Conservation (phyloP, 2,113 vertebrate species). For the Xerus inauris region DNA sequence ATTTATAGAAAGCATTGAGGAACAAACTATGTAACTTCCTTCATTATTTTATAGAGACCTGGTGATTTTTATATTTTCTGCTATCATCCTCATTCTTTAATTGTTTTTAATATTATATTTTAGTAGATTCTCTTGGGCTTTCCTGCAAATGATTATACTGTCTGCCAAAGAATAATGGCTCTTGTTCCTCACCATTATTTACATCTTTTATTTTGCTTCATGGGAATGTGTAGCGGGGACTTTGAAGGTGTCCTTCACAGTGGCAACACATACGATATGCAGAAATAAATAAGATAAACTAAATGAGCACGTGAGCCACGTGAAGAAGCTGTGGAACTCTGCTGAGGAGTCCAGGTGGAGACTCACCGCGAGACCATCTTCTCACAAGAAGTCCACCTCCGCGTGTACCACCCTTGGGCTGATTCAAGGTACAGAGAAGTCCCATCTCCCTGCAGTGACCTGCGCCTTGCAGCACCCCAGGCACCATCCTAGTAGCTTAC, state of each 20-base stretch:
- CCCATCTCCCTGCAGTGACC: no score
- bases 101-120: background rate
- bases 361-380: background rate
- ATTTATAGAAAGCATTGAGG: background rate
- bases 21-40: background rate
- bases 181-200: background rate
- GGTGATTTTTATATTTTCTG: background rate
- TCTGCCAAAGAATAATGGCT: background rate
- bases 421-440: no score
- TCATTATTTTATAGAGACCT: background rate
- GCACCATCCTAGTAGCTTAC: no score
- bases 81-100: background rate
- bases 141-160: background rate
- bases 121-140: background rate
- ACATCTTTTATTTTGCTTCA: background rate
- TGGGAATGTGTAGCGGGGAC: background rate
- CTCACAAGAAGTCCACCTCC: no score
- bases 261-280: background rate
- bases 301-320: background rate
- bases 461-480: rapidly evolving
- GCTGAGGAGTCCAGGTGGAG: background rate
- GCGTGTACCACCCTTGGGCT: no score
- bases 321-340: background rate
- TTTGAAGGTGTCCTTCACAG: background rate
- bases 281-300: background rate